Evolutionary conservation across 2,113 vertebrate genomes (phyloP).

Genomic region (Gopherus evgoodei): DNA sequence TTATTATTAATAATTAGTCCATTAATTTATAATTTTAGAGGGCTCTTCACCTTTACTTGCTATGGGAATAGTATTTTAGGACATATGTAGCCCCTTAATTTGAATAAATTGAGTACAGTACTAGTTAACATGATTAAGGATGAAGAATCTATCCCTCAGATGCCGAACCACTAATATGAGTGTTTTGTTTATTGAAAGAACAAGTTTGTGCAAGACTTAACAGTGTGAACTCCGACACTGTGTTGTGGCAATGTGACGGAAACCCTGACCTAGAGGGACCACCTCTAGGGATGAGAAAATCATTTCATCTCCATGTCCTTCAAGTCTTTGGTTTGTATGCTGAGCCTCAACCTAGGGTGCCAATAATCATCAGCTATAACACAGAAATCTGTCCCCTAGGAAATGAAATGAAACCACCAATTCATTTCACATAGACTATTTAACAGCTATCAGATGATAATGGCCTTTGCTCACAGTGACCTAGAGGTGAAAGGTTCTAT

Average conservation of each 20-base stretch:
- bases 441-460: constrained; percentile 31
- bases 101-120: constrained; percentile 47
- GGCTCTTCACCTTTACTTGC: constrained; percentile 42
- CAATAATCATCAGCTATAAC: constrained; percentile 28
- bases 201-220: neutral
- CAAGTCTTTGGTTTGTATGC: neutral
- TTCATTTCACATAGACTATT: constrained; percentile 47
- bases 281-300: fast-evolving
- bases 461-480: constrained; percentile 41
- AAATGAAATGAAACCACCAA: constrained; percentile 17
- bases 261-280: neutral
- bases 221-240: neutral
- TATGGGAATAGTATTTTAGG: constrained; percentile 15
- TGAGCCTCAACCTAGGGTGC: neutral
- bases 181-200: constrained; percentile 3
- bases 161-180: constrained; percentile 24
- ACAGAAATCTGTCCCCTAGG: neutral
- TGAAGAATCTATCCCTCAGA: constrained; percentile 23
- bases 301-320: neutral
- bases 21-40: constrained; percentile 42
- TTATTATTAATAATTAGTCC: constrained; percentile 41
- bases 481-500: constrained; percentile 17
- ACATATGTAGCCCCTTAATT: constrained; percentile 52
- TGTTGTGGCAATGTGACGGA: neutral
- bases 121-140: constrained; percentile 29